Evolutionary conservation across 92 coral and sea anemone genomes (phyloP).

Genomic region (Epizoanthus stellaris): DNA sequence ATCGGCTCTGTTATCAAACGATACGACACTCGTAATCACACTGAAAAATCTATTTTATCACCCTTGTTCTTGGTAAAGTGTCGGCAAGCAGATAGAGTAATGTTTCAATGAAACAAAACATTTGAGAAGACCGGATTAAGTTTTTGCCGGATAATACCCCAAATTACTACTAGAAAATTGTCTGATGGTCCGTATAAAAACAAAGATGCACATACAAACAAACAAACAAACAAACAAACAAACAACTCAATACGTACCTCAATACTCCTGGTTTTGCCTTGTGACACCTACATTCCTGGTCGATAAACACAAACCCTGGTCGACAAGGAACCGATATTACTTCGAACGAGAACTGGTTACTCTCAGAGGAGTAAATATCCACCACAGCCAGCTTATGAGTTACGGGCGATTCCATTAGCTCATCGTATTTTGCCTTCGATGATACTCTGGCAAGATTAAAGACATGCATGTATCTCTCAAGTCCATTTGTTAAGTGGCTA

Average conservation of each 20-base stretch:
- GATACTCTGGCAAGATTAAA: constrained; percentile 7
- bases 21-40: no score
- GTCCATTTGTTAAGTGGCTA: no score
- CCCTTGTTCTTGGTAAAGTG: background rate
- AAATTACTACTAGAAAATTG: no score
- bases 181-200: no score
- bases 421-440: constrained; percentile 39
- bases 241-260: constrained; percentile 23
- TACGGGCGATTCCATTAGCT: constrained; percentile 26
- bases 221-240: background rate
- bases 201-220: background rate
- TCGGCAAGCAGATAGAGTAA: background rate
- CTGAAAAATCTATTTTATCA: no score
- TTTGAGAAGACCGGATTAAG: background rate
- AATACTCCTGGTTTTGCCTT: constrained; percentile 48
- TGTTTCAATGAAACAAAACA: background rate
- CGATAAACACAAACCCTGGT: constrained; percentile 50
- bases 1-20: no score
- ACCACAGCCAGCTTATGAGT: constrained; percentile 65
- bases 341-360: constrained; percentile 61
- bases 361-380: constrained; percentile 68
- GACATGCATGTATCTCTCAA: background rate
- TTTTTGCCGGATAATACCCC: no score
- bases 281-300: constrained; percentile 48
- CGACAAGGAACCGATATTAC: constrained; percentile 68